A percentile compares a stretch with the other conserved stretches of the same genome.
Evolutionary conservation across 2,888 invertebrate species (phyloP).

Genomic region (Steinernema hermaphroditum): DNA sequence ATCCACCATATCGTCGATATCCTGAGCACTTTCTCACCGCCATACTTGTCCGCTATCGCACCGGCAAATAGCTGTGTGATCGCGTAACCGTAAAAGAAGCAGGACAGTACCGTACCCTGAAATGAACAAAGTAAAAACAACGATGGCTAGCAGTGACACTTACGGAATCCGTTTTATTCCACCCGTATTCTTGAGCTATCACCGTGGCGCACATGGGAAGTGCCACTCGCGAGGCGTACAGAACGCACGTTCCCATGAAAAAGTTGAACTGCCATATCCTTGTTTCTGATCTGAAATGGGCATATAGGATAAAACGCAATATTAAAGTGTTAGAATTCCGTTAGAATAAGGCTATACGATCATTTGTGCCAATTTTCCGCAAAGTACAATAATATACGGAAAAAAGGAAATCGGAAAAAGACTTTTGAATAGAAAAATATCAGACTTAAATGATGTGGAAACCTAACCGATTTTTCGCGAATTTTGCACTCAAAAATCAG

Average conservation of each 20-base stretch:
- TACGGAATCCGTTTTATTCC: conserved; percentile 75
- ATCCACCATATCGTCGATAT: conserved; percentile 70
- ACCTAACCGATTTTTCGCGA: neutral
- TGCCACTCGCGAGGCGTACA: conserved; percentile 75
- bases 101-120: conserved; percentile 74
- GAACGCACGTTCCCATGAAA: conserved; percentile 74
- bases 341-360: no score
- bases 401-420: neutral
- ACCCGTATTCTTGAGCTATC: conserved; percentile 74
- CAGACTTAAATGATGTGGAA: no score
- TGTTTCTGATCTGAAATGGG: conserved; percentile 68
- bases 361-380: no score
- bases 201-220: conserved; percentile 75
- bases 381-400: no score
- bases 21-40: conserved; percentile 74
- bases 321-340: no score
- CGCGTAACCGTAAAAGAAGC: conserved; percentile 79
- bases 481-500: neutral
- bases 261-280: conserved; percentile 73
- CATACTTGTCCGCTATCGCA: conserved; percentile 69
- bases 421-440: neutral
- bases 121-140: conserved; percentile 21
- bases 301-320: neutral
- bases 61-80: conserved; percentile 72
- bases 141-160: conserved; percentile 13